Evolutionary conservation across 2,888 invertebrate genomes (phyloP).

Genomic region (Calliphora vomitoria): DNA sequence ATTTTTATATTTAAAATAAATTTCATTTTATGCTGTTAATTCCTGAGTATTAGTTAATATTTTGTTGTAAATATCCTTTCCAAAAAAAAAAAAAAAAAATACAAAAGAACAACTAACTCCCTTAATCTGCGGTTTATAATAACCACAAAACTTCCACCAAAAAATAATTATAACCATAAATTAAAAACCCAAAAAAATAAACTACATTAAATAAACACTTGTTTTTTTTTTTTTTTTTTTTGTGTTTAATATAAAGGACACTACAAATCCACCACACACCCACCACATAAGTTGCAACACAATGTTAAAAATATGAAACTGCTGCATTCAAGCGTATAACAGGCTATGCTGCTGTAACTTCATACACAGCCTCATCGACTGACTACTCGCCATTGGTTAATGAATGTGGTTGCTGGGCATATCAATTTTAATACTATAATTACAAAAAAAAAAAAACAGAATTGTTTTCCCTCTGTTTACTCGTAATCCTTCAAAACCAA

Average conservation of each 20-base stretch:
- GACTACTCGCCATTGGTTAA: constrained; percentile 25
- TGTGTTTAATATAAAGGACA: not conserved
- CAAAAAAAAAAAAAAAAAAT: not conserved
- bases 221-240: constrained; percentile 4
- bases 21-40: not conserved
- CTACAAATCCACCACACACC: not conserved
- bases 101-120: not conserved
- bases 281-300: not conserved
- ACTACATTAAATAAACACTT: constrained; percentile 39
- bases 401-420: constrained; percentile 51
- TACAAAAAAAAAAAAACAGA: too few species aligned
- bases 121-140: constrained; percentile 4
- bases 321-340: constrained; percentile 4
- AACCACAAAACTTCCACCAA: constrained; percentile 16
- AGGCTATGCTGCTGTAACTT: not conserved
- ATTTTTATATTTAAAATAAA: not conserved
- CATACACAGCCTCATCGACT: not conserved
- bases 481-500: constrained; percentile 49
- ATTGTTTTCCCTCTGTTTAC: not conserved
- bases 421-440: constrained; percentile 67
- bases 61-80: not conserved
- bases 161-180: constrained; percentile 40
- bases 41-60: not conserved
- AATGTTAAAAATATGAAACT: not conserved
- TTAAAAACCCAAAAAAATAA: not conserved